These are phyloP conservation scores for Apodemia duryi DNA, from an alignment of 2,888 invertebrate species.

Conservation along the genomic window DNA sequence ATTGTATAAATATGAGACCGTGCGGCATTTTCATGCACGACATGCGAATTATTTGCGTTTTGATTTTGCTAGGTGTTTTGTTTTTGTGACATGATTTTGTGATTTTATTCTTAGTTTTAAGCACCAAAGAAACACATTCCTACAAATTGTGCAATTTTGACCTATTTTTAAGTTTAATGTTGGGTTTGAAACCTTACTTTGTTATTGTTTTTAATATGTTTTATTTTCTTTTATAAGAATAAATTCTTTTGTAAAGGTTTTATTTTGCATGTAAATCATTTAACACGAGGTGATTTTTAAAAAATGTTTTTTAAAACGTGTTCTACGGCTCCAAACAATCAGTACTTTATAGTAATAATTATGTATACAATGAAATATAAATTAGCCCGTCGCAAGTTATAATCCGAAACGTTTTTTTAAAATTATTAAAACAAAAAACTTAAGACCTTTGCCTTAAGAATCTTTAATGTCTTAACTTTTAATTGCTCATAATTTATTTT, in stretches of 20 bases:
- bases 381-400: no score
- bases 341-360: no score
- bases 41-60: constrained; percentile 36
- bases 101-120: constrained; percentile 61
- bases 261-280: constrained; percentile 36
- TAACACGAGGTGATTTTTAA: no score
- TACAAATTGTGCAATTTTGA: constrained; percentile 64
- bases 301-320: no score
- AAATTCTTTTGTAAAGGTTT: background rate
- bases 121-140: constrained; percentile 69
- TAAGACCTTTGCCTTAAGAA: no score
- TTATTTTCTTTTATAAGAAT: constrained; percentile 17
- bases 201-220: constrained; percentile 27
- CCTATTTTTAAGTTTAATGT: constrained; percentile 44
- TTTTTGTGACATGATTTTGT: constrained; percentile 50
- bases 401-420: no score
- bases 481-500: no score
- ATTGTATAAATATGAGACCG: constrained; percentile 15
- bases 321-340: no score
- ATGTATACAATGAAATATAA: no score
- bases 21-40: constrained; percentile 11
- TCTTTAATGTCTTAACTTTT: no score
- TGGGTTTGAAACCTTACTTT: constrained; percentile 33
- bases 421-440: no score
- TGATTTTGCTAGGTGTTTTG: constrained; percentile 55